Evolutionary conservation across 2,888 invertebrate species (phyloP), one percentile per base, ranked within the genome.

Genomic region (Drosophila siamana): DNA sequence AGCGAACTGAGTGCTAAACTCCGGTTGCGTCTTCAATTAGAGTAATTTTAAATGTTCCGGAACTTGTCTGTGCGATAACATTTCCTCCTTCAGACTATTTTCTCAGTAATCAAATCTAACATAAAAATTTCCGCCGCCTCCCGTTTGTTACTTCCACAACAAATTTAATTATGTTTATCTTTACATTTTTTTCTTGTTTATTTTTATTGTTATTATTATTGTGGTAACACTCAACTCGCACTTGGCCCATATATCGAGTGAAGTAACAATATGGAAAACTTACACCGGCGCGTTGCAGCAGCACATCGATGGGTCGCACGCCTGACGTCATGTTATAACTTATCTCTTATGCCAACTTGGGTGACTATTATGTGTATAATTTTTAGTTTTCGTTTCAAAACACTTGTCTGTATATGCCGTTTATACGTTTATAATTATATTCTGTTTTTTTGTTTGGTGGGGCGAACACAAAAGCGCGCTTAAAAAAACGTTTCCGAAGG

Each of bases 251-350:
- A 84, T 86, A 71, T 86, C 74, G 55, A n/a, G n/a, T 33, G 4
- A 33, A 33, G 5, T 19, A 36, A n/a, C n/a, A n/a, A n/a, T 86
- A 41, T 26, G 55, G 38, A 19, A 26, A 76, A 89, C 86, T 79
- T 73, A 80, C 80, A 88, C 91, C 92, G 89, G 92, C 92, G 63
- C 90, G 91, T 63, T 88, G 88, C 62, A 92, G 80, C 46, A 92
- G 69, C 54, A 92, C 90, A 87, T 92, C 92, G 69, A 92, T 92
- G 48, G 92, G 89, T 50, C 91, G 85, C 60, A 90, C 86, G 59
- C 62, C 47, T 74, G 83, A 84, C 68, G 83, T 91, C 92, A 92
- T 63, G 38, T 69, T 41, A 54, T 43, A 44, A 28, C 48, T 19
- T 48, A 16, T 38, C 11, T 30, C 48, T 19, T 30, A 19, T 33